Evolutionary conservation across 1,140 invertebrate species (phyloP).

Genomic region (Rhopalosiphum padi): DNA sequence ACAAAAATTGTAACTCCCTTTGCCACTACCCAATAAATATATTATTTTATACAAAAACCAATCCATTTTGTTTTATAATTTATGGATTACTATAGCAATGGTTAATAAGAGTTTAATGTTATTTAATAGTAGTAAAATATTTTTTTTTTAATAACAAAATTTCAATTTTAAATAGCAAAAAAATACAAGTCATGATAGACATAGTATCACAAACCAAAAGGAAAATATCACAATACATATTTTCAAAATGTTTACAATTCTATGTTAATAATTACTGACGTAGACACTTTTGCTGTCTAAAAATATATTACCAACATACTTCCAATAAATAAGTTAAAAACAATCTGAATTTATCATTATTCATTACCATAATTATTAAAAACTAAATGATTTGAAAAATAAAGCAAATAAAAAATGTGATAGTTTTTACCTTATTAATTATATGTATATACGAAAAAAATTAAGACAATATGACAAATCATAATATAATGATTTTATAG

Average conservation of each 20-base stretch:
- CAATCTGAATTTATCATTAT: background rate
- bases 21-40: background rate
- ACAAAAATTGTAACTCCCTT: background rate
- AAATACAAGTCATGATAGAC: conserved; percentile 18
- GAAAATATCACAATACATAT: conserved; percentile 27
- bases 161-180: conserved; percentile 20
- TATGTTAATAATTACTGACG: conserved; percentile 29
- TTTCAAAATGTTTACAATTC: conserved; percentile 37
- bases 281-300: conserved; percentile 22
- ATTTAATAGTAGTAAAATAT: conserved; percentile 36
- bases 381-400: conserved; percentile 38
- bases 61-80: background rate
- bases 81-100: background rate
- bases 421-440: background rate
- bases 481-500: conserved; percentile 38
- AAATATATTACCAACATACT: conserved; percentile 30
- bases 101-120: background rate
- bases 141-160: conserved; percentile 17
- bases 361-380: conserved; percentile 40
- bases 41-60: background rate
- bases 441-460: conserved; percentile 5
- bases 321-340: conserved; percentile 26
- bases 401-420: conserved; percentile 18
- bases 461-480: conserved; percentile 35
- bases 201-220: background rate